Evolutionary conservation across 1,140 invertebrate species (phyloP).

Genomic region (Zaprionus taronus): DNA sequence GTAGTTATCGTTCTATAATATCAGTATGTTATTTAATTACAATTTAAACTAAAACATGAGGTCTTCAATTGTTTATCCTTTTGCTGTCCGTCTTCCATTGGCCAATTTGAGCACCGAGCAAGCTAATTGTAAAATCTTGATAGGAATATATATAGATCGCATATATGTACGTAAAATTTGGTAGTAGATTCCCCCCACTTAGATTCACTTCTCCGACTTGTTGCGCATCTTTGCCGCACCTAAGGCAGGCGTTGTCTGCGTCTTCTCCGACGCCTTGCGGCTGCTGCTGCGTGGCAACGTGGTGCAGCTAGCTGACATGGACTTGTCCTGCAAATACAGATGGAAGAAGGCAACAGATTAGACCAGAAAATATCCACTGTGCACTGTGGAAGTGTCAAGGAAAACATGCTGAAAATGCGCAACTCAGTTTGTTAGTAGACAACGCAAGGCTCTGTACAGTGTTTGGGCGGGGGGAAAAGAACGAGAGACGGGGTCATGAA

Average conservation of each 20-base stretch:
- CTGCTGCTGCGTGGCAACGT: conserved; percentile 86
- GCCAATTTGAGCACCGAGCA: conserved; percentile 55
- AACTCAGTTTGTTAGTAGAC: conserved; percentile 56
- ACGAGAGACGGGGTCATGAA: conserved; percentile 41
- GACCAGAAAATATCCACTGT: background rate
- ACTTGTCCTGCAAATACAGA: conserved; percentile 85
- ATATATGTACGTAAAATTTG: conserved; percentile 26
- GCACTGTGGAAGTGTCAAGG: background rate
- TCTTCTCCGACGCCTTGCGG: conserved; percentile 64
- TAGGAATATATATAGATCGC: conserved; percentile 33
- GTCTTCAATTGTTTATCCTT: conserved; percentile 35
- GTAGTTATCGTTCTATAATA: conserved; percentile 47
- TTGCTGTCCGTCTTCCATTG: conserved; percentile 20
- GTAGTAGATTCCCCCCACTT: conserved; percentile 9
- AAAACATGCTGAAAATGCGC: conserved; percentile 67
- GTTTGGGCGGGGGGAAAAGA: background rate
- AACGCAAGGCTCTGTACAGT: conserved; percentile 58
- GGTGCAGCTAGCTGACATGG: conserved; percentile 85
- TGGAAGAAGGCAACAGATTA: conserved; percentile 10
- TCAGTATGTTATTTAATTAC: conserved; percentile 59
- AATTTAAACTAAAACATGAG: conserved; percentile 79
- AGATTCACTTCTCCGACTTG: conserved; percentile 70
- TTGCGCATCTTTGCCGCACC: conserved; percentile 68
- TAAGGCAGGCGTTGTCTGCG: conserved; percentile 41
- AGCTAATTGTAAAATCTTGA: conserved; percentile 39